phyloP scores from a whole-genome alignment of 2,113 vertebrate species.

The Hystrix cristata region DNA sequence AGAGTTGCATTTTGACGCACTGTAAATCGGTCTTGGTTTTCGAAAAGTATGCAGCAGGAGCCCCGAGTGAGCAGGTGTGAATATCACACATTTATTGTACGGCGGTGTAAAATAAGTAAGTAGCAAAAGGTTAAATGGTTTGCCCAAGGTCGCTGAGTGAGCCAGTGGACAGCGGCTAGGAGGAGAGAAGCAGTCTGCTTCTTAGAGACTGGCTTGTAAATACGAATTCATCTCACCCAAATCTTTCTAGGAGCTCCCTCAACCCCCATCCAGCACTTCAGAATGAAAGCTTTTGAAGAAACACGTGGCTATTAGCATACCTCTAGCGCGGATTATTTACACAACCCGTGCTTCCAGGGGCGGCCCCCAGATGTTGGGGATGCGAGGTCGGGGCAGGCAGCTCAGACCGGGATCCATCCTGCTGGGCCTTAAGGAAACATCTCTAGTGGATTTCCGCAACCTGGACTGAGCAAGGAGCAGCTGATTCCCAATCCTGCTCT shows the following conservation, averaged over 20 bases:
- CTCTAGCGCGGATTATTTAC: background rate
- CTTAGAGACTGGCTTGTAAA: background rate
- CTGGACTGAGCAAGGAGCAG: background rate
- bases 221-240: background rate
- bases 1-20: background rate
- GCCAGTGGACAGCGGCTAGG: background rate
- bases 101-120: background rate
- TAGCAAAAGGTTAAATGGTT: constrained; percentile 23
- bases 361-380: background rate
- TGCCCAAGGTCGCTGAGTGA: constrained; percentile 31
- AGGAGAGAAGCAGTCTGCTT: background rate
- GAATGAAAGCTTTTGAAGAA: background rate
- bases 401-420: background rate
- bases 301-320: background rate
- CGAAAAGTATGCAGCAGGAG: background rate
- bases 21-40: background rate
- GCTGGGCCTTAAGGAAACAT: background rate
- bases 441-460: background rate
- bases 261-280: background rate
- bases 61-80: background rate
- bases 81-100: background rate
- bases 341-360: background rate
- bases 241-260: background rate
- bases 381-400: background rate
- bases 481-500: background rate